These are phyloP conservation scores for Rhysida immarginata DNA, from an alignment of 1,140 invertebrate genomes.

Conservation along the genomic window DNA sequence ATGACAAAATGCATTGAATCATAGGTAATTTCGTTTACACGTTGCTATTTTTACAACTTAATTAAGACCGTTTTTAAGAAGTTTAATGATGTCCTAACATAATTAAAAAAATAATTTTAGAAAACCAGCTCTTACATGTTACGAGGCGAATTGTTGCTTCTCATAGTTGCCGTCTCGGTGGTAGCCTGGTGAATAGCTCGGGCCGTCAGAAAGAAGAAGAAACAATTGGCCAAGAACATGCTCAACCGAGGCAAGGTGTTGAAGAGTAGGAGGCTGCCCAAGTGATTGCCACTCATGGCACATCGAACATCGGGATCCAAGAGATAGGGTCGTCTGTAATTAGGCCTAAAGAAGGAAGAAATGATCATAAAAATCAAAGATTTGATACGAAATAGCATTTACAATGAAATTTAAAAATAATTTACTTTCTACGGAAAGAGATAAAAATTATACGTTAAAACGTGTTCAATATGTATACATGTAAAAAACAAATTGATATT, in stretches of 20 bases:
- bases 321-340: not conserved
- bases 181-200: constrained; percentile 20
- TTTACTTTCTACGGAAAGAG: too few species aligned
- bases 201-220: constrained; percentile 28
- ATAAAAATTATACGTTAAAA: too few species aligned
- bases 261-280: constrained; percentile 19
- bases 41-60: too few species aligned
- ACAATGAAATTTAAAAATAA: too few species aligned
- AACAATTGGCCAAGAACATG: constrained; percentile 25
- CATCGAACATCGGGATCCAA: not conserved
- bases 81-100: not conserved
- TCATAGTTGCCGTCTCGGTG: not conserved
- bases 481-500: too few species aligned
- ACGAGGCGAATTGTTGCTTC: not conserved
- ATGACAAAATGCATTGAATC: too few species aligned
- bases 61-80: not conserved
- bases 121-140: not conserved
- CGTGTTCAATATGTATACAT: too few species aligned
- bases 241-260: constrained; percentile 26
- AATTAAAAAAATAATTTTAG: too few species aligned
- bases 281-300: not conserved
- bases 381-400: too few species aligned
- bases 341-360: not conserved
- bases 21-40: too few species aligned
- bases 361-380: too few species aligned